Percentiles rank a stretch among this genome's conserved stretches.
Conservation (phyloP, 2,888 invertebrate genomes). For the Enchytraeus crypticus region DNA sequence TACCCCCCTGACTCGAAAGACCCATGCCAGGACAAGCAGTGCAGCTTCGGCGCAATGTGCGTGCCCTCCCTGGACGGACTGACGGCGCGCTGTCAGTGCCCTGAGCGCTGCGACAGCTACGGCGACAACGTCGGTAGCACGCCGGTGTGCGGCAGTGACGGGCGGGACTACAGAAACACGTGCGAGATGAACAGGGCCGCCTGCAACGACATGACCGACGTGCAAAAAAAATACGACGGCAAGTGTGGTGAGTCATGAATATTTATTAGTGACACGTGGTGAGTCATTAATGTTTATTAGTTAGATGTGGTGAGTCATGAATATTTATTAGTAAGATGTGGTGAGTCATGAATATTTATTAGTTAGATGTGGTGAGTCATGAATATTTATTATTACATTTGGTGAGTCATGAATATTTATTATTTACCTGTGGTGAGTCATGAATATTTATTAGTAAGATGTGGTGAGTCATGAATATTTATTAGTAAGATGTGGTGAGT, state of each 20-base stretch:
- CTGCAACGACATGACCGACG: conserved; percentile 47
- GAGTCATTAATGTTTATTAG: too few species aligned
- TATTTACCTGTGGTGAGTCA: too few species aligned
- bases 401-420: too few species aligned
- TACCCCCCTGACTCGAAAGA: conserved; percentile 45
- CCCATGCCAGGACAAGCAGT: conserved; percentile 63
- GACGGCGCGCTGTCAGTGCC: conserved; percentile 68
- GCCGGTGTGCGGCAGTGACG: conserved; percentile 65
- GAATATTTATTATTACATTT: too few species aligned
- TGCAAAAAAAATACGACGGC: conserved; percentile 50
- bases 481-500: too few species aligned
- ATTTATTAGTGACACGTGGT: too few species aligned
- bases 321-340: too few species aligned
- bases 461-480: too few species aligned
- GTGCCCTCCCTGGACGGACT: conserved; percentile 60
- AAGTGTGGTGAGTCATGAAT: conserved; percentile 53
- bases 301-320: too few species aligned
- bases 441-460: too few species aligned
- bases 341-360: too few species aligned
- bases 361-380: too few species aligned
- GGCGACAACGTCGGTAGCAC: conserved; percentile 72
- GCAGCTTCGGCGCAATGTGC: conserved; percentile 65
- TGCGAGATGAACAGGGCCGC: conserved; percentile 48
- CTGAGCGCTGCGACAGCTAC: conserved; percentile 68
- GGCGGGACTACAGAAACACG: conserved; percentile 47